Base-by-base conservation (phyloP, 2,113 vertebrate genomes). In the Hippocampus guttulatus region DNA sequence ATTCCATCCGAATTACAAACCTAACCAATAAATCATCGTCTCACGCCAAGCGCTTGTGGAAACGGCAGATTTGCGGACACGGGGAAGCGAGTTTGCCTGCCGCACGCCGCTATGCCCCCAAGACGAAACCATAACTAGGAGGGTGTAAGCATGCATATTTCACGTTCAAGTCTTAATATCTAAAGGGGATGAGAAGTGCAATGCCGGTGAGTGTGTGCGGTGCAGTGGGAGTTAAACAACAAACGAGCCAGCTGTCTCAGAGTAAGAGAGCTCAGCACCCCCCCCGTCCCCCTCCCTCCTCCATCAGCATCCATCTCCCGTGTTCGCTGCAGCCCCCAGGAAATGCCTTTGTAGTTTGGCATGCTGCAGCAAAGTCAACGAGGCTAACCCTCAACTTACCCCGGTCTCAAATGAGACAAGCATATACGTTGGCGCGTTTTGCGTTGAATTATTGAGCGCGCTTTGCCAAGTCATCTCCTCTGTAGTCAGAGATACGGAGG, bases 381-480 rank as follows among this genome's bases (percentile, higher is more conserved):
- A 70, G n/a, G 78, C 87, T 90, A 86, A 88, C 89, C 88, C 82
- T 68, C 76, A 47, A 75, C 78, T 88, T 87, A 90, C 86, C 90
- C 84, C 82, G 2, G 83, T 82, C 86, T 84, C 86, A 67, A 78
- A 86, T 85, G 88, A 85, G 79, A 80, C 67, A 55, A 71, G 60
- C 78, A 38, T 81, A 87, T 88, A 88, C 84, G 52, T 88, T 79
- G 33, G 33, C 75, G 70, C 77, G 84, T 63, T 84, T 85, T 87
- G 77, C 73, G 74, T 51, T 91, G 84, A 90, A 91, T 91, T 89
- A 89, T 89, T 89, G 77, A 89, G 68, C 4, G 60, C 7, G 76
- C 76, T 64, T 71, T 66, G 82, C 81, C 75, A 75, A 84, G 79
- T 73, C 84, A 80, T 87, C 84, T 78, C 80, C 83, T 91, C 85